Base-by-base conservation (phyloP, 2,113 vertebrate genomes). In the Odocoileus virginianus region DNA sequence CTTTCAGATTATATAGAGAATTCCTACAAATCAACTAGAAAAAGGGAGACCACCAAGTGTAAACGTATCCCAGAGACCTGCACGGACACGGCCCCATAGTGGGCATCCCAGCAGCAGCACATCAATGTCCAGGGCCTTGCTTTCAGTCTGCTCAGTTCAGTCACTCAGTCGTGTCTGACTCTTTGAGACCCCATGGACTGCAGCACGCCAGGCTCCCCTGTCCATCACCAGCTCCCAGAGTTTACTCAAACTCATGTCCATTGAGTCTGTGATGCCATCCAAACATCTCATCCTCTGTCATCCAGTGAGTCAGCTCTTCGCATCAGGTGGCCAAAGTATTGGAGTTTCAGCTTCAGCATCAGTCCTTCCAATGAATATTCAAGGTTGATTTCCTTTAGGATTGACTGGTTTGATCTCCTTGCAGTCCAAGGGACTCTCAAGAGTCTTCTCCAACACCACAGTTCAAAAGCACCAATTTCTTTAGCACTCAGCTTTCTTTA, bases 171-270 rank as follows among this genome's bases (percentile, higher is more conserved):
- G 1, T 74, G 10, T 71, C 36, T 13, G n/a, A 40, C 19, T 71
- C 19, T 12, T 71, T 23, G 67, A 1, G 0, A 6, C 5, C 2
- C 19, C n/a, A 23, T 23, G 67, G 9, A 40, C 9, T 6, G n/a
- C 5, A 71, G 67, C 19, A 40, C 0, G 1, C n/a, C 9, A 36
- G 67, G 67, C 67, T 23, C 12, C n/a, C 67, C 67, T 71, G n/a
- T 71, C 10, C 67, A 40, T 71, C n/a, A 71, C 9, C 17, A 71
- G 12, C 67, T 71, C n/a, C 19, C 10, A 12, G n/a, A 71, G n/a
- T 71, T 71, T 36, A 36, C 64, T 11, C 64, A 71, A 21, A 71
- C n/a, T 71, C 64, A 71, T 21, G 64, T 71, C 9, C n/a, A 71
- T 36, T 21, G 64, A 67, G 8, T 67, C 64, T 10, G 33, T 67